These are phyloP conservation scores for Montipora sp. DNA, from an alignment of 64 coral and sea anemone species.

Conservation along the genomic window DNA sequence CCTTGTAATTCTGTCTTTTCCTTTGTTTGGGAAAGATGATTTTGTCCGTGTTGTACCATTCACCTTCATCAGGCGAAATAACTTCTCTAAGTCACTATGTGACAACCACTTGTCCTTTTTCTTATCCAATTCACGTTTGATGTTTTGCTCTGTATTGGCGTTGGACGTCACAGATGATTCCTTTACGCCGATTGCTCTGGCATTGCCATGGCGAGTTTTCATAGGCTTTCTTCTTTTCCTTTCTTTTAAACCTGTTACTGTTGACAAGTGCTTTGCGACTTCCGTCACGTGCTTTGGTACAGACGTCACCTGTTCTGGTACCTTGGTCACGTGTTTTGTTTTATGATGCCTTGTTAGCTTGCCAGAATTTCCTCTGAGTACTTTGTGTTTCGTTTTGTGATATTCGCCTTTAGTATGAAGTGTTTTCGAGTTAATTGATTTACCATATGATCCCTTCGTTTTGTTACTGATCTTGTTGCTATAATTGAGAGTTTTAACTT, in stretches of 20 bases:
- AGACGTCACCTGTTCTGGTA: background rate
- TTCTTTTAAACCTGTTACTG: background rate
- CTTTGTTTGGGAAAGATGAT: background rate
- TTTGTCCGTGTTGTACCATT: background rate
- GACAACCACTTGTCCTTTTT: slow-evolving; percentile 14
- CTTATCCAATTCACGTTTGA: background rate
- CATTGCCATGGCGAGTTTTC: background rate
- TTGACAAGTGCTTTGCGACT: background rate
- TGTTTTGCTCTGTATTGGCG: background rate
- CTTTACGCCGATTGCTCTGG: background rate
- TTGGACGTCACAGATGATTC: background rate
- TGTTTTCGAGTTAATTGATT: background rate
- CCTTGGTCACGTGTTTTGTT: background rate
- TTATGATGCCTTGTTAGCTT: background rate
- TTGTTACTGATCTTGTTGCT: background rate
- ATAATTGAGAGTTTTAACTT: slow-evolving; percentile 28
- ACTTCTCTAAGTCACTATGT: slow-evolving; percentile 2
- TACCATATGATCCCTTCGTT: background rate
- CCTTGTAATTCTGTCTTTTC: background rate
- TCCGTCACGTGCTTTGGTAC: too few relatives aligned
- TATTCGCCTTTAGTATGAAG: background rate
- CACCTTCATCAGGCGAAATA: slow-evolving; percentile 13
- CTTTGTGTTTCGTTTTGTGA: background rate
- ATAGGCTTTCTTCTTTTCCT: background rate
- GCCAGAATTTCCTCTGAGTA: background rate